A percentile compares a stretch with the other conserved stretches of the same genome.
phyloP scores from a whole-genome alignment of 2,888 invertebrate genomes.

The Cyaniris semiargus region DNA sequence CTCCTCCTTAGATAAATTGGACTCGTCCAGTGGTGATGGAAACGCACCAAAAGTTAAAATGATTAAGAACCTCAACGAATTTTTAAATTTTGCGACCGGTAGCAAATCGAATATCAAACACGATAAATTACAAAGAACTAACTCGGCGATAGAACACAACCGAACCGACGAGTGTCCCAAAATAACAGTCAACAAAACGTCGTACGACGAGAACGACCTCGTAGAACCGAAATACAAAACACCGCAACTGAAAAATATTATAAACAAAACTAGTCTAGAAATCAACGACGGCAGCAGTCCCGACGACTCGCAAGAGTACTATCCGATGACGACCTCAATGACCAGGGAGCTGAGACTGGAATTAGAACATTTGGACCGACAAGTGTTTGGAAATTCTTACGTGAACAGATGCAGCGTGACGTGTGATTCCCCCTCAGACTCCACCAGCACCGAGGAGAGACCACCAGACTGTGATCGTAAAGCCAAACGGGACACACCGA shows the following conservation, averaged over 20 bases:
- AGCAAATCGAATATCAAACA: constrained; percentile 72
- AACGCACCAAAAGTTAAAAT: constrained; percentile 68
- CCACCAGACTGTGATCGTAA: constrained; percentile 54
- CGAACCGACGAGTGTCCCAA: constrained; percentile 60
- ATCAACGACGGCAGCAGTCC: constrained; percentile 84
- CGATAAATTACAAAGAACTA: constrained; percentile 62
- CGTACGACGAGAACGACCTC: constrained; percentile 58
- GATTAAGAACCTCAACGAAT: constrained; percentile 92
- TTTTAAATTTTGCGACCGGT: constrained; percentile 87
- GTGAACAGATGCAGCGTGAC: constrained; percentile 63
- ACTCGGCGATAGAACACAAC: constrained; percentile 61
- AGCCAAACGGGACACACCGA: constrained; percentile 51
- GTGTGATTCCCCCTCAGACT: constrained; percentile 71
- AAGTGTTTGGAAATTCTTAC: constrained; percentile 85
- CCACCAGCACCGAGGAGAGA: constrained; percentile 69
- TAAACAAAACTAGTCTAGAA: constrained; percentile 58
- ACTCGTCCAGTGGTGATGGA: constrained; percentile 62
- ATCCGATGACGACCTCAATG: constrained; percentile 93
- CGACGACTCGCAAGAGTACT: constrained; percentile 90
- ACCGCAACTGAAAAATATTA: constrained; percentile 45
- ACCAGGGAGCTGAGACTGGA: constrained; percentile 90
- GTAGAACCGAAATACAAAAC: constrained; percentile 50
- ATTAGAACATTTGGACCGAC: constrained; percentile 90
- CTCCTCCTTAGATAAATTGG: constrained; percentile 81
- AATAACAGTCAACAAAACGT: constrained; percentile 65